phyloP scores from a whole-genome alignment of 2,797 vertebrate genomes.

The Sebastes matsubarae region DNA sequence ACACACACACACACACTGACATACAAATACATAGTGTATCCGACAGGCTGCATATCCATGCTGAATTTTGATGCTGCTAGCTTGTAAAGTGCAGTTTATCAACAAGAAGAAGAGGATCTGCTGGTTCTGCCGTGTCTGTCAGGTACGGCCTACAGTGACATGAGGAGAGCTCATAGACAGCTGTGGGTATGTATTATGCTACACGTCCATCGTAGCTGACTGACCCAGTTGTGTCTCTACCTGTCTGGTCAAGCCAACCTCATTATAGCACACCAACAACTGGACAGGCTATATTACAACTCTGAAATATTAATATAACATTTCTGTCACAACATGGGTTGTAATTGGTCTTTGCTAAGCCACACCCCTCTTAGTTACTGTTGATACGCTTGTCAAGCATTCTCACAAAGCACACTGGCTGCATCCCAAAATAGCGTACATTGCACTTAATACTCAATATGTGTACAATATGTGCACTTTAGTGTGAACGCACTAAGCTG shows the following conservation, averaged over 20 bases:
- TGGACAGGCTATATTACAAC: neutral
- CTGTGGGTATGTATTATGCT: slow-evolving; percentile 42
- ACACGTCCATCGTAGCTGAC: slow-evolving; percentile 28
- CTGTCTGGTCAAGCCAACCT: slow-evolving; percentile 30
- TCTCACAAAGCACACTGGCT: neutral
- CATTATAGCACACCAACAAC: neutral
- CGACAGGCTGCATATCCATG: slow-evolving; percentile 47
- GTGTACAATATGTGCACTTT: no score
- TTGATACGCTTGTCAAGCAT: neutral
- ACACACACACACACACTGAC: slow-evolving; percentile 6
- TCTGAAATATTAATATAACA: neutral
- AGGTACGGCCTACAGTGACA: slow-evolving; percentile 28
- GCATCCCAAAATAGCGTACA: no score
- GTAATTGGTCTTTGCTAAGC: neutral
- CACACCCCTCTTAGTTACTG: neutral
- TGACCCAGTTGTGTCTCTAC: slow-evolving; percentile 60
- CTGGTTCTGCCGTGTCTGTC: slow-evolving; percentile 42
- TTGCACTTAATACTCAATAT: no score
- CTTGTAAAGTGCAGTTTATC: slow-evolving; percentile 52
- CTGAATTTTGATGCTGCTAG: slow-evolving; percentile 44
- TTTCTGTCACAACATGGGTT: neutral
- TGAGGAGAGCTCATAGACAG: slow-evolving; percentile 30
- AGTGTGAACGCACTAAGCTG: no score
- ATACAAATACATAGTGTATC: slow-evolving; percentile 48
- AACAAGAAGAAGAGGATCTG: slow-evolving; percentile 32